Conservation (phyloP, 2,888 invertebrate species). For the Scelioninae gen. 2 region DNA sequence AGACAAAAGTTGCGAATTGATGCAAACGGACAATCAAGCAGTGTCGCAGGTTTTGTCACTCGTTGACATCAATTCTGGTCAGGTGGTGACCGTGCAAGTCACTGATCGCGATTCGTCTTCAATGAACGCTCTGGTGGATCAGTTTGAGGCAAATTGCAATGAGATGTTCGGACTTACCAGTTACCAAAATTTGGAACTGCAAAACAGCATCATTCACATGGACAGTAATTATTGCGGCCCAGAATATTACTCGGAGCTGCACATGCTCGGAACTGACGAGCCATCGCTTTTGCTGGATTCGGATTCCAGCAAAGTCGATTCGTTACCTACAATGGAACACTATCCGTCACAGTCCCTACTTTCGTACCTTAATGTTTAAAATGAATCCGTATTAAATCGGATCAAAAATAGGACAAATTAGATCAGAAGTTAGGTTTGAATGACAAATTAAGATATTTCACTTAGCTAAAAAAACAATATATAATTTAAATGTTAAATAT, state of each 20-base stretch:
- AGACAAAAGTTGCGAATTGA: slow-evolving; percentile 38
- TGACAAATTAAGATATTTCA: too few species aligned
- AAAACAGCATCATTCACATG: slow-evolving; percentile 61
- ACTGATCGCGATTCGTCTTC: slow-evolving; percentile 63
- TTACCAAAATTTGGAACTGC: slow-evolving; percentile 65
- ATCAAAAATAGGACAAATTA: background rate
- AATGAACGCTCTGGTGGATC: slow-evolving; percentile 65
- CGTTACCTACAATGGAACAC: slow-evolving; percentile 63
- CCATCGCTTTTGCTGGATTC: slow-evolving; percentile 63
- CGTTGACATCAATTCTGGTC: slow-evolving; percentile 67
- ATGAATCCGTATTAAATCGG: background rate
- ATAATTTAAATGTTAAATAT: background rate
- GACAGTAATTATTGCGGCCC: slow-evolving; percentile 65
- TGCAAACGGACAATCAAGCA: slow-evolving; percentile 31
- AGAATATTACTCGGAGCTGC: slow-evolving; percentile 64
- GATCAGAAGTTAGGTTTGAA: background rate
- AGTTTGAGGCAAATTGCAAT: slow-evolving; percentile 66
- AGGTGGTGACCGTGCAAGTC: slow-evolving; percentile 67
- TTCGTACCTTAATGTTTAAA: slow-evolving; percentile 65
- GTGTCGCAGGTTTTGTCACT: slow-evolving; percentile 66
- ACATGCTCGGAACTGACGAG: slow-evolving; percentile 62
- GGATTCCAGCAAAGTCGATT: slow-evolving; percentile 62
- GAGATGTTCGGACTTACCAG: slow-evolving; percentile 65
- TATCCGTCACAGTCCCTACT: slow-evolving; percentile 65
- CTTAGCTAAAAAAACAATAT: background rate